Evolutionary conservation across 1,140 invertebrate species (phyloP).

Genomic region (Sitobion miscanthi): DNA sequence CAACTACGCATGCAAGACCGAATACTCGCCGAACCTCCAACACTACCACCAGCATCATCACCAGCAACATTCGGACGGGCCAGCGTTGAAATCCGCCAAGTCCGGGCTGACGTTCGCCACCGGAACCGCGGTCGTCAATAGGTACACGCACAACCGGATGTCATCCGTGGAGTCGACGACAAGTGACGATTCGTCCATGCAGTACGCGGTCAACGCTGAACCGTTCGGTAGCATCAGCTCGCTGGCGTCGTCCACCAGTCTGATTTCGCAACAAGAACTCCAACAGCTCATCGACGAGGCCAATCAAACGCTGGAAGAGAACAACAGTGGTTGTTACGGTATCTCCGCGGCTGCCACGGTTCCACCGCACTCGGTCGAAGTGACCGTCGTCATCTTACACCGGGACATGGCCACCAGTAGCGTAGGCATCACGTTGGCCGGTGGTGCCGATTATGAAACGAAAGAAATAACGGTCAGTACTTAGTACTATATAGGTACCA

Average conservation of each 20-base stretch:
- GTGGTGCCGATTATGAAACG: conserved; percentile 85
- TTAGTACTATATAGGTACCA: too few species aligned
- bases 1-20: conserved; percentile 40
- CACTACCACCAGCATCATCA: neutral
- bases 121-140: neutral
- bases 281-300: conserved; percentile 72
- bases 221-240: conserved; percentile 72
- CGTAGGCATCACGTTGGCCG: conserved; percentile 85
- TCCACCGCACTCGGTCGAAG: conserved; percentile 63
- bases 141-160: conserved; percentile 62
- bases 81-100: neutral
- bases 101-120: neutral
- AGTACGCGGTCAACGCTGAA: conserved; percentile 64
- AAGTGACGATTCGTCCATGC: conserved; percentile 64
- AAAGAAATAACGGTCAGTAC: conserved; percentile 85
- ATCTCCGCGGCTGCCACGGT: conserved; percentile 64
- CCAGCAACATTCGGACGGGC: neutral
- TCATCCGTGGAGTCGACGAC: conserved; percentile 66
- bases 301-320: conserved; percentile 68
- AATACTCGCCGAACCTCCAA: neutral
- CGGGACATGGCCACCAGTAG: conserved; percentile 73
- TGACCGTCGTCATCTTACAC: conserved; percentile 70
- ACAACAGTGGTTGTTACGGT: conserved; percentile 60
- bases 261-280: conserved; percentile 71
- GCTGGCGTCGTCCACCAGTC: conserved; percentile 69